Base-by-base conservation (phyloP, 1,140 invertebrate species). In the Battus philenor region DNA sequence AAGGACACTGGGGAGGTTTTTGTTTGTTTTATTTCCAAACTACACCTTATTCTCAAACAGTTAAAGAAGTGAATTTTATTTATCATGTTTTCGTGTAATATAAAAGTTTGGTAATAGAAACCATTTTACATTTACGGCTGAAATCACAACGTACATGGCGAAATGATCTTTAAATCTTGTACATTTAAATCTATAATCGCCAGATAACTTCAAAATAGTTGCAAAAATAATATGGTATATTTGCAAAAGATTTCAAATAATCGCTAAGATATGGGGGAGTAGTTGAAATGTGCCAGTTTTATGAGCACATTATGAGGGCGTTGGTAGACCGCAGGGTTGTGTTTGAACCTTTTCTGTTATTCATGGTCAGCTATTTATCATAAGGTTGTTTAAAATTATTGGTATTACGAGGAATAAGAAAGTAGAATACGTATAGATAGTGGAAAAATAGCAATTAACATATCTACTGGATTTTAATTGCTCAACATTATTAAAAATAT, bases 211-310 rank as follows among this genome's bases (percentile, higher is more conserved):
- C 3, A 16, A 39, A 39, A 1, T 0, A 43, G 16, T 12, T 34
- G 16, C 17, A 43, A 32, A 9, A 20, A 2, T 45, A 27, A 39
- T 38, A 56, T 56, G 49, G 52, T 50, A 5, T 59, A 54, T n/a
- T n/a, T n/a, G n/a, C n/a, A n/a, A 49, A 55, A 48, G 53, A 59
- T 68, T 62, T 65, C 50, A 54, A 73, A 71, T 68, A 68, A 65
- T 70, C 49, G 63, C 57, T 54, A 63, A 60, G 50, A 54, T 59
- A 59, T 64, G 55, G 58, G 68, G 67, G 58, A 60, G 59, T 50
- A 54, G 43, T 63, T 41, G 52, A 59, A 61, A 66, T 67, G 61
- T 73, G 69, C 64, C 60, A 61, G 53, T 64, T 74, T 76, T 74
- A 76, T 70, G 64, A 59, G 59, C 62, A 34, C 45, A 66, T 71